These are phyloP conservation scores for Drosophila dunni DNA, from an alignment of 1,140 invertebrate genomes.

Conservation along the genomic window DNA sequence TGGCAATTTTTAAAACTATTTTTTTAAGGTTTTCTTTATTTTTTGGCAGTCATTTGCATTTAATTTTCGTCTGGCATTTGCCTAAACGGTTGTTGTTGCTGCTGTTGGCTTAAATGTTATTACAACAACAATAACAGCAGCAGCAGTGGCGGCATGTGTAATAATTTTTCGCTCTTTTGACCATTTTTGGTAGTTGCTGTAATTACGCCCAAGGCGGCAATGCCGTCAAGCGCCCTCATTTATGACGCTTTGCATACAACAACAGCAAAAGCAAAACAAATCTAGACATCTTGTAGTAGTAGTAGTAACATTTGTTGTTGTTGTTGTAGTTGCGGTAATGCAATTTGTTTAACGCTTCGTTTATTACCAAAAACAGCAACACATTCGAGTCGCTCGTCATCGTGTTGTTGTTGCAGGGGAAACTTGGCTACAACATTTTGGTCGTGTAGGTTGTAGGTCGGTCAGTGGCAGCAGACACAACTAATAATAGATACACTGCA, in stretches of 20 bases:
- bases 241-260: constrained; percentile 78
- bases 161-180: constrained; percentile 79
- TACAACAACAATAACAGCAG: constrained; percentile 47
- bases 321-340: constrained; percentile 68
- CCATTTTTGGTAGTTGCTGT: constrained; percentile 76
- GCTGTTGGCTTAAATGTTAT: constrained; percentile 30
- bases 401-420: constrained; percentile 38
- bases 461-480: neutral
- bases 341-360: constrained; percentile 83
- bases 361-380: constrained; percentile 82
- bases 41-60: constrained; percentile 69
- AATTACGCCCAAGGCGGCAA: constrained; percentile 74
- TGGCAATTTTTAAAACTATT: constrained; percentile 37
- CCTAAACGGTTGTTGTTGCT: constrained; percentile 24
- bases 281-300: constrained; percentile 33
- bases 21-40: neutral
- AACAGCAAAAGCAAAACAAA: constrained; percentile 29
- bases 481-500: constrained; percentile 5
- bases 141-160: constrained; percentile 38
- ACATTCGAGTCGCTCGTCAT: constrained; percentile 43
- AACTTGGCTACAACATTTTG: constrained; percentile 43
- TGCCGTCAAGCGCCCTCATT: constrained; percentile 70
- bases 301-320: constrained; percentile 27
- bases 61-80: constrained; percentile 58
- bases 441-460: constrained; percentile 46